Conservation (phyloP, 1,140 invertebrate species). For the Semibalanus balanoides region DNA sequence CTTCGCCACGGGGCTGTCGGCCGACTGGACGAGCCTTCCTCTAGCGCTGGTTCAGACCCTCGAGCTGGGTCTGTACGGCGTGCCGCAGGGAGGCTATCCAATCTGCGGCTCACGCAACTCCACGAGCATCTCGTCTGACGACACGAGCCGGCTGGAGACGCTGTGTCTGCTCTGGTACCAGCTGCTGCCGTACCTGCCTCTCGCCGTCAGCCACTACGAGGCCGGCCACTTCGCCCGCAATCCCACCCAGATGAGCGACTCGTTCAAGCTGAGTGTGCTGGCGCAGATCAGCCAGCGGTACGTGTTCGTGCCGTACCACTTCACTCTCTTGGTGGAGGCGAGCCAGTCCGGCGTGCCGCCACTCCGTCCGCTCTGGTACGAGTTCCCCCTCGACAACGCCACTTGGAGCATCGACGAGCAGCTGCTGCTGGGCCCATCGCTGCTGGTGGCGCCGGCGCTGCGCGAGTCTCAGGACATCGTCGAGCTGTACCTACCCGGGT, state of each 20-base stretch:
- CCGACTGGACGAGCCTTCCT: constrained; percentile 12
- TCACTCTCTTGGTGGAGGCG: constrained; percentile 56
- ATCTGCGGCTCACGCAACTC: constrained; percentile 29
- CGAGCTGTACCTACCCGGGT: background rate
- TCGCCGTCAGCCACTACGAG: constrained; percentile 18
- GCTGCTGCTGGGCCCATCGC: constrained; percentile 58
- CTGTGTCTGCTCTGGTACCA: constrained; percentile 18
- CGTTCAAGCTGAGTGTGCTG: constrained; percentile 12
- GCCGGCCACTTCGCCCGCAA: constrained; percentile 12
- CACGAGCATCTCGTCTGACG: constrained; percentile 3
- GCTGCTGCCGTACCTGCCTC: constrained; percentile 13
- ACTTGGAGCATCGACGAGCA: constrained; percentile 47
- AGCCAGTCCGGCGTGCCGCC: constrained; percentile 27
- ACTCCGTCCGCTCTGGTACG: constrained; percentile 31
- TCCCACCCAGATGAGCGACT: constrained; percentile 13
- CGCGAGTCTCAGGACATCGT: background rate
- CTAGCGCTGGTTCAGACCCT: constrained; percentile 17
- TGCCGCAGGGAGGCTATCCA: constrained; percentile 31
- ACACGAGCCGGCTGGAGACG: constrained; percentile 9
- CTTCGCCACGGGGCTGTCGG: constrained; percentile 10
- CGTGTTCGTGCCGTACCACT: constrained; percentile 60
- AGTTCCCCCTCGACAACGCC: constrained; percentile 25
- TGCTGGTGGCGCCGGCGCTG: constrained; percentile 62
- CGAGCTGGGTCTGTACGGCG: constrained; percentile 30
- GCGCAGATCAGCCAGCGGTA: constrained; percentile 40